These are phyloP conservation scores for Drosophila nigrodunni DNA, from an alignment of 1,140 invertebrate genomes.

Conservation along the genomic window DNA sequence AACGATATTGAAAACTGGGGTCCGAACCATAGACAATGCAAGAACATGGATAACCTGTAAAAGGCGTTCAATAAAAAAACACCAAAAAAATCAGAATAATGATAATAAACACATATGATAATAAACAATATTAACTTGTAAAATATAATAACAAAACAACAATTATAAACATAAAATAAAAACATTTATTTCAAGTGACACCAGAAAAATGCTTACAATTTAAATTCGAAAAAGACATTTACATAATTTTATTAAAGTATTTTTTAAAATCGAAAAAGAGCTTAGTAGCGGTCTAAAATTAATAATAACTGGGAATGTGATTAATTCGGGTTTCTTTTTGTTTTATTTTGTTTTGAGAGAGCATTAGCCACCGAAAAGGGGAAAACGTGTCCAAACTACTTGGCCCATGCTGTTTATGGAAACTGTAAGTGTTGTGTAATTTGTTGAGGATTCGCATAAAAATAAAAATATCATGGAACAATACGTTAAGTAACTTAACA, in stretches of 20 bases:
- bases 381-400: conserved; percentile 83
- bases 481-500: conserved; percentile 27
- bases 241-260: not conserved
- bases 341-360: not conserved
- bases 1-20: conserved; percentile 78
- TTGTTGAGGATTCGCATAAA: conserved; percentile 42
- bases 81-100: conserved; percentile 42
- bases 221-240: conserved; percentile 21
- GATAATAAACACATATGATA: conserved; percentile 41
- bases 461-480: conserved; percentile 50
- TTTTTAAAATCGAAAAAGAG: conserved; percentile 64
- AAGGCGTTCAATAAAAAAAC: conserved; percentile 66
- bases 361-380: conserved; percentile 76
- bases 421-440: conserved; percentile 63
- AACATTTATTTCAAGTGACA: conserved; percentile 57
- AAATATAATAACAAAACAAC: conserved; percentile 22
- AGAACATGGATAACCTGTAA: conserved; percentile 82
- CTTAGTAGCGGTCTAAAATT: conserved; percentile 50
- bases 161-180: conserved; percentile 16
- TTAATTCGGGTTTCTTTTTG: not conserved
- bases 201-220: conserved; percentile 26
- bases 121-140: conserved; percentile 10
- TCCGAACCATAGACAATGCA: conserved; percentile 83
- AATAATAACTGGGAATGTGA: conserved; percentile 4
- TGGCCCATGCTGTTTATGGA: conserved; percentile 79